These are phyloP conservation scores for Tetragnatha montana DNA, from an alignment of 2,888 invertebrate species.

Conservation along the genomic window DNA sequence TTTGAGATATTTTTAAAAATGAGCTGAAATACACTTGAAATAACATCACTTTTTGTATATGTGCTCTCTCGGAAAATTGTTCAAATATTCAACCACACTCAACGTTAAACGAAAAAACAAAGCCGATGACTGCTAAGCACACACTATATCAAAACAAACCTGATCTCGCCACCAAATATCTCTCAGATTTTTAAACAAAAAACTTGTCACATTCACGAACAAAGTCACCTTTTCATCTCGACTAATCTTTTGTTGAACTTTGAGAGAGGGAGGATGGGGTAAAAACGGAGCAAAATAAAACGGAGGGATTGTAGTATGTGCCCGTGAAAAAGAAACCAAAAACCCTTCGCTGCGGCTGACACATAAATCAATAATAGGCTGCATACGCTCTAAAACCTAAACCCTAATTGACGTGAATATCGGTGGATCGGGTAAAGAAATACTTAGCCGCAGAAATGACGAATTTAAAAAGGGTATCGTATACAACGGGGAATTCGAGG, in stretches of 20 bases:
- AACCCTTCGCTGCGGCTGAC: not conserved
- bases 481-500: not conserved
- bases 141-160: no score
- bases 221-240: not conserved
- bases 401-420: slow-evolving; percentile 10
- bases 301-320: not conserved
- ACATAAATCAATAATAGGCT: slow-evolving; percentile 11
- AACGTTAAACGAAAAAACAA: no score
- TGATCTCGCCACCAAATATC: no score
- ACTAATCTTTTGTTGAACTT: not conserved
- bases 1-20: no score
- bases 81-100: no score
- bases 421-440: slow-evolving; percentile 7
- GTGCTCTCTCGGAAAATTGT: no score
- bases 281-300: not conserved
- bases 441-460: slow-evolving; percentile 6
- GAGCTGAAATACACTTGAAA: no score
- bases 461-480: slow-evolving; percentile 7
- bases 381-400: slow-evolving; percentile 5
- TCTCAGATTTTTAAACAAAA: no score
- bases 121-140: no score
- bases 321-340: not conserved
- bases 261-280: not conserved
- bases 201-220: not conserved
- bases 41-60: no score